These are phyloP conservation scores for Choloepus didactylus DNA, from an alignment of 2,797 vertebrate genomes.

Conservation along the genomic window DNA sequence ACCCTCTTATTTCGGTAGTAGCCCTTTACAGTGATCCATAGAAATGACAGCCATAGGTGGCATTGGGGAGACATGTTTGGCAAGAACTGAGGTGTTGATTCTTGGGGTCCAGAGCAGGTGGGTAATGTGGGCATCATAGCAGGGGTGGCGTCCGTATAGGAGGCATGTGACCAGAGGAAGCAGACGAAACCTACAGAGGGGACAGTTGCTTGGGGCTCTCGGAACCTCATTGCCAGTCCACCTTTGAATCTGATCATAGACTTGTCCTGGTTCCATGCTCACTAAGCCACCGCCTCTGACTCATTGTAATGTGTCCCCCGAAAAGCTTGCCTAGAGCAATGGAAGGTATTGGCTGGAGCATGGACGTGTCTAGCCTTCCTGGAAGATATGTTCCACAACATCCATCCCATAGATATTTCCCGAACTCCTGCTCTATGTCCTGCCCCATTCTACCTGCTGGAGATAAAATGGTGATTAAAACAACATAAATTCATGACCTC, in stretches of 20 bases:
- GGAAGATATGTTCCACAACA: neutral
- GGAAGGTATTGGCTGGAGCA: neutral
- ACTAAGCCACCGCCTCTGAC: neutral
- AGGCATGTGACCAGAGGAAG: neutral
- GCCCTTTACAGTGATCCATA: rapidly evolving
- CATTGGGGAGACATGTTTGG: neutral
- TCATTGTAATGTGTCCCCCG: neutral
- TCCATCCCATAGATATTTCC: neutral
- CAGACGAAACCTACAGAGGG: neutral
- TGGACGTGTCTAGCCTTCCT: neutral
- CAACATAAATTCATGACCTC: neutral
- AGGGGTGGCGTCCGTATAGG: neutral
- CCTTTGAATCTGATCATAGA: neutral
- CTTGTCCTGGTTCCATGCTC: neutral
- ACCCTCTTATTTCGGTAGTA: neutral
- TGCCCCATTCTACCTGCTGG: neutral
- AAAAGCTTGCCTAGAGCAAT: neutral
- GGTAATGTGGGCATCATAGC: neutral
- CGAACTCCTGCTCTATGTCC: neutral
- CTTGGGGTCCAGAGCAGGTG: too few relatives aligned
- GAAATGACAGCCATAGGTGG: neutral
- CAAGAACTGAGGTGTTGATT: neutral
- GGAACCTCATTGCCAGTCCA: neutral
- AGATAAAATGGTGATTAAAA: neutral
- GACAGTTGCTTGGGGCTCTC: neutral